Conservation (phyloP, 2,888 invertebrate species). For the Ophraella communa region DNA sequence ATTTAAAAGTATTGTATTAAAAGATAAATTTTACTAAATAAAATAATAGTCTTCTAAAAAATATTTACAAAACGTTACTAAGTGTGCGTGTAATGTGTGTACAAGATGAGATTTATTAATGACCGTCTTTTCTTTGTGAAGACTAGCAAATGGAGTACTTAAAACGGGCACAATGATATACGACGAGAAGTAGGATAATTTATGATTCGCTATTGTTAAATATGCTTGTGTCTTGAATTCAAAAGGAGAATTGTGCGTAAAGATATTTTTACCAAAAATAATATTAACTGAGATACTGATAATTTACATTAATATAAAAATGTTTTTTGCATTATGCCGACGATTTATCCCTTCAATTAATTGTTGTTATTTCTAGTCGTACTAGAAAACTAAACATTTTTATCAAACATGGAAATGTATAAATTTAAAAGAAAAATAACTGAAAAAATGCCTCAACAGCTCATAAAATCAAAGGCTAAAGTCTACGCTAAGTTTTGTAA, state of each 20-base stretch:
- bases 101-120: constrained; percentile 35
- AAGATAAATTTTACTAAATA: background rate
- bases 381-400: too few species aligned
- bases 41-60: background rate
- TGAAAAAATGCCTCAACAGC: too few species aligned
- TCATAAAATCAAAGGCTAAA: too few species aligned
- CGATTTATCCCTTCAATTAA: too few species aligned
- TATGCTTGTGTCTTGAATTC: constrained; percentile 24
- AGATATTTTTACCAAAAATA: background rate
- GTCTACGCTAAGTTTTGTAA: too few species aligned
- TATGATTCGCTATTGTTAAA: constrained; percentile 30
- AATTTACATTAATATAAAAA: background rate
- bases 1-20: too few species aligned
- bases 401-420: too few species aligned
- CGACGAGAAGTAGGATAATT: constrained; percentile 27
- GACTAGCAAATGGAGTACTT: constrained; percentile 34
- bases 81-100: constrained; percentile 25
- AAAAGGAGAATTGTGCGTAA: background rate
- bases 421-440: too few species aligned
- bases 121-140: constrained; percentile 31
- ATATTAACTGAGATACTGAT: background rate
- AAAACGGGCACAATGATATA: constrained; percentile 36
- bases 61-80: background rate
- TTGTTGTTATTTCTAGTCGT: too few species aligned
- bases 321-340: too few species aligned